Evolutionary conservation across 2,888 invertebrate genomes (phyloP).

Genomic region (Gastracanthus pulcherrimus): DNA sequence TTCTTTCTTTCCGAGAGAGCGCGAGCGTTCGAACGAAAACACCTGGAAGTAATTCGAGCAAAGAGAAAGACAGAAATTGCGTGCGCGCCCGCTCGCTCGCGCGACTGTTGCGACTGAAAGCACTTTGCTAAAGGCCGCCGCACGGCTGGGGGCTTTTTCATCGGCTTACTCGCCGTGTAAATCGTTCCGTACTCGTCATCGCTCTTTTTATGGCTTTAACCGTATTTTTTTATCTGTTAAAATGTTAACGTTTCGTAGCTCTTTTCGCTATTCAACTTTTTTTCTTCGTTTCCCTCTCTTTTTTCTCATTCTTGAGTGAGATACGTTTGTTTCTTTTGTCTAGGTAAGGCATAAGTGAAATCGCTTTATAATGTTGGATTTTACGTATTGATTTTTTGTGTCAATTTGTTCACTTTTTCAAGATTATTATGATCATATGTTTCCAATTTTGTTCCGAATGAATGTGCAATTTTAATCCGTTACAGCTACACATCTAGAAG

Average conservation of each 20-base stretch:
- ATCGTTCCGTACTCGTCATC: conserved; percentile 15
- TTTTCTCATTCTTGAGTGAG: not conserved
- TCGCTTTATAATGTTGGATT: no score
- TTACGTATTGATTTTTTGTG: not conserved
- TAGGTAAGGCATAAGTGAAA: not conserved
- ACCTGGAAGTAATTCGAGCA: conserved; percentile 33
- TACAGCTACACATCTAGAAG: no score
- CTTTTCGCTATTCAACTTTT: not conserved
- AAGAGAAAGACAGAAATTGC: conserved; percentile 33
- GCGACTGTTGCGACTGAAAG: conserved; percentile 39
- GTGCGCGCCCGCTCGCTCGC: not conserved
- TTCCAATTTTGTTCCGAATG: no score
- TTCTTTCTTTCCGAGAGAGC: conserved; percentile 21
- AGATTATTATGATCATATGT: no score
- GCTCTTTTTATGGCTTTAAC: not conserved
- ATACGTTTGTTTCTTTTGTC: not conserved
- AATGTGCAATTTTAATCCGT: no score
- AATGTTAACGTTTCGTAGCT: not conserved
- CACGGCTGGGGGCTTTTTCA: not conserved
- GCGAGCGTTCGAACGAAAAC: conserved; percentile 26
- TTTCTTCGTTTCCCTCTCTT: not conserved
- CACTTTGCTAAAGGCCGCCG: conserved; percentile 31
- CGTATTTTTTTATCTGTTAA: not conserved
- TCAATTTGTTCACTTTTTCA: no score
- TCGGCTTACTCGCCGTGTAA: conserved; percentile 8